These are phyloP conservation scores for Protula sp. DNA, from an alignment of 2,888 invertebrate species.

Conservation along the genomic window DNA sequence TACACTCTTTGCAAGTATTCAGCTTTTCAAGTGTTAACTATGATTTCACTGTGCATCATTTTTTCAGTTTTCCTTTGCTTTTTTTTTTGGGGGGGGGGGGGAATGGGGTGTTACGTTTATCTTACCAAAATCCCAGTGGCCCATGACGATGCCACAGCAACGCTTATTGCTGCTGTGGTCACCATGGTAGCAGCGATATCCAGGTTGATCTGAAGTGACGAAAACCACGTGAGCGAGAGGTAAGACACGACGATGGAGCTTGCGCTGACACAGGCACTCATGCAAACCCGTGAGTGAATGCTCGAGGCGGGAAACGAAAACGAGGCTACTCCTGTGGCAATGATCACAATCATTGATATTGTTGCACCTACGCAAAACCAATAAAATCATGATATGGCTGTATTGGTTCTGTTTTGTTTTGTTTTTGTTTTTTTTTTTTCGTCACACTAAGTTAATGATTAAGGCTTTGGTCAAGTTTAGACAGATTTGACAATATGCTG, in stretches of 20 bases:
- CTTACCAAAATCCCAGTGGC: slow-evolving; percentile 23
- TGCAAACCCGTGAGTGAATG: slow-evolving; percentile 13
- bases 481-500: no score
- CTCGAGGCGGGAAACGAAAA: slow-evolving; percentile 16
- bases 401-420: no score
- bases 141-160: slow-evolving; percentile 22
- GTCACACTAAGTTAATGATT: no score
- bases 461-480: no score
- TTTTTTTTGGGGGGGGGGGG: not conserved
- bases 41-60: no score
- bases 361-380: slow-evolving; percentile 14
- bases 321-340: slow-evolving; percentile 10
- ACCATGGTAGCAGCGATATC: slow-evolving; percentile 16
- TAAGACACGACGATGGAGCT: slow-evolving; percentile 12
- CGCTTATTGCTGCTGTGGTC: slow-evolving; percentile 15
- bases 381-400: no score
- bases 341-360: slow-evolving; percentile 17
- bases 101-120: not conserved
- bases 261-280: slow-evolving; percentile 7
- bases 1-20: no score
- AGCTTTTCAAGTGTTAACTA: no score
- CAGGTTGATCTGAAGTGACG: slow-evolving; percentile 8
- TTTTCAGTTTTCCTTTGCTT: not conserved
- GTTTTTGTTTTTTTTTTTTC: no score
- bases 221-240: slow-evolving; percentile 10